Base-by-base conservation (phyloP, 2,113 vertebrate species). In the Pterocles orientalis region DNA sequence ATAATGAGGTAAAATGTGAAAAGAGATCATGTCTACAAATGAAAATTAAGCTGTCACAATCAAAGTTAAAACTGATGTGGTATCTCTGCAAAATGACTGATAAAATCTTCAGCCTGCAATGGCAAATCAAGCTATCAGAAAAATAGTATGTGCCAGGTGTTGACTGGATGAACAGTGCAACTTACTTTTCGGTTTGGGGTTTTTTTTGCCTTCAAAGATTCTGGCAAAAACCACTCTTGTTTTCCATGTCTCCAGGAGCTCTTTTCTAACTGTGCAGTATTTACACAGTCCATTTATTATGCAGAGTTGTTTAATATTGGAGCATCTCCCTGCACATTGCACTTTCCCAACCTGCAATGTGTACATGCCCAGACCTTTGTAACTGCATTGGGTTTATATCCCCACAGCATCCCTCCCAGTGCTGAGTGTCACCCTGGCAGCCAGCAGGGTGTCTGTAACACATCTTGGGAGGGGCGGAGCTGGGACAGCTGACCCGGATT, bases 41-140 rank as follows among this genome's bases (percentile, higher is more conserved):
- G n/a, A 72, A 92, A 81, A 92, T 86, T 50, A 94, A 87, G 45
- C 70, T 81, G 43, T 71, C 76, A 92, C 48, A 94, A 86, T 95
- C 75, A 87, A 78, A 86, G 61, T 47, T 83, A 86, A 92, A 96
- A 70, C 34, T 0, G 0, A 60, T 65, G 25, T 47, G 71, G 14
- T 92, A 43, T 45, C 43, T 90, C 58, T 79, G 14, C 41, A 41
- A 72, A 48, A 77, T 12, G n/a, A 77, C 48, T 82, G 36, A 88
- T 69, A 17, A 58, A 56, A 51, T 80, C 94, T 86, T 88, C 58
- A 82, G 71, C 31, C 54, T 56, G 48, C 24, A 78, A 41, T 51
- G 47, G 69, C 53, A 60, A 90, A 71, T 91, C 51, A 91, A 78
- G 45, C 39, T 82, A 48, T 26, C 51, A 83, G 58, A 82, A 84